A percentile compares a stretch with the other conserved stretches of the same genome.
Conservation (phyloP, 2,797 vertebrate genomes). For the Clarias pachynema region DNA sequence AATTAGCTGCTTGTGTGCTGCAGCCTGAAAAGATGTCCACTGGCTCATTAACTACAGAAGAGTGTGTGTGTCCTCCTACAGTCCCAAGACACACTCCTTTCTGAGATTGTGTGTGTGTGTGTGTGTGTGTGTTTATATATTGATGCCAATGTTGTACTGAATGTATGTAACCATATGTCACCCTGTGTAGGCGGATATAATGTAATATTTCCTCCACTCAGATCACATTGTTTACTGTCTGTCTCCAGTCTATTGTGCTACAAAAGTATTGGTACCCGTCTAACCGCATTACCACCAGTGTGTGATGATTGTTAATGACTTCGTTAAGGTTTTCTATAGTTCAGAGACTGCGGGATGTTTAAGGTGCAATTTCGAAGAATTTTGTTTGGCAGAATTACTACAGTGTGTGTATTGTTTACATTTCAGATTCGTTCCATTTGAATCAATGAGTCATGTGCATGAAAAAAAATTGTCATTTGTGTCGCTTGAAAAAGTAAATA, state of each 20-base stretch:
- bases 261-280: background rate
- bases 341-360: background rate
- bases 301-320: background rate
- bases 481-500: no score
- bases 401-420: no score
- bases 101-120: slow-evolving; percentile 1
- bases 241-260: background rate
- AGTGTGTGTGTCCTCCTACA: slow-evolving; percentile 58
- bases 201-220: background rate
- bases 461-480: no score
- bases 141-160: background rate
- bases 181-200: background rate
- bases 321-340: background rate
- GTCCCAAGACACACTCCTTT: slow-evolving; percentile 54
- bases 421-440: no score
- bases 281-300: background rate
- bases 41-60: slow-evolving; percentile 72
- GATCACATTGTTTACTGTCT: background rate
- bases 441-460: no score
- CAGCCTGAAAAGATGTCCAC: slow-evolving; percentile 69
- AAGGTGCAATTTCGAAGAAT: background rate
- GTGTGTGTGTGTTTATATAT: slow-evolving; percentile 7
- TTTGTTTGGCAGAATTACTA: no score
- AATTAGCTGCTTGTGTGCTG: slow-evolving; percentile 68
- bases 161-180: background rate